These are phyloP conservation scores for Pseudolaguvia tuberculata DNA, from an alignment of 2,113 vertebrate genomes.

Conservation along the genomic window DNA sequence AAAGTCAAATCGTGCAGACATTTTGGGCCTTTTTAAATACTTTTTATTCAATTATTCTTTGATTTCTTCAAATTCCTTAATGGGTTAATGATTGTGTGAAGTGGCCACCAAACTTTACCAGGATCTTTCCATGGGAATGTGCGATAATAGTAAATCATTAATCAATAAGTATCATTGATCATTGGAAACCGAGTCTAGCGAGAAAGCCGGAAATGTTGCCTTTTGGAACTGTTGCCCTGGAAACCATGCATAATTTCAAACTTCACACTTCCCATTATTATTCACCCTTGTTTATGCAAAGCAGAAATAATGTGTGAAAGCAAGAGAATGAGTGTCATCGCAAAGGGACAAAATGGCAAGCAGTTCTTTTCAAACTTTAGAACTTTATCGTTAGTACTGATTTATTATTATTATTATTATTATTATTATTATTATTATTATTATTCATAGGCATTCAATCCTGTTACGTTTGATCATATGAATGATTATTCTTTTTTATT, in stretches of 20 bases:
- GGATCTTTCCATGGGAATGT: not conserved
- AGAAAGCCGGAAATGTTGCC: not conserved
- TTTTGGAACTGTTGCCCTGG: slow-evolving; percentile 27
- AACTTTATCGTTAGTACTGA: too few species aligned
- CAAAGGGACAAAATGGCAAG: not conserved
- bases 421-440: too few species aligned
- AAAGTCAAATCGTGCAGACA: not conserved
- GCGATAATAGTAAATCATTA: not conserved
- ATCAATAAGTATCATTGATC: not conserved
- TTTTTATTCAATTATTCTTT: not conserved
- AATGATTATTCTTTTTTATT: too few species aligned
- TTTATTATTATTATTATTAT: too few species aligned
- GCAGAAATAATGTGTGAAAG: not conserved
- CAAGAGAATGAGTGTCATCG: not conserved
- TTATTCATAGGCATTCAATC: too few species aligned
- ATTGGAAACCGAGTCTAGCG: not conserved
- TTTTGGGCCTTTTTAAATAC: not conserved
- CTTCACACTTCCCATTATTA: slow-evolving; percentile 27
- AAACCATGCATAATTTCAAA: slow-evolving; percentile 27
- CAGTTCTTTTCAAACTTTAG: not conserved
- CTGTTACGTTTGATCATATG: too few species aligned
- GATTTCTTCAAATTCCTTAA: not conserved
- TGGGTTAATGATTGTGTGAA: not conserved
- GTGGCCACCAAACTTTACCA: not conserved
- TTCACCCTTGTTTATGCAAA: slow-evolving; percentile 17